Evolutionary conservation across 2,888 invertebrate species (phyloP), one percentile per base, ranked within the genome.

Genomic region (Callyntrura guangdongensis): DNA sequence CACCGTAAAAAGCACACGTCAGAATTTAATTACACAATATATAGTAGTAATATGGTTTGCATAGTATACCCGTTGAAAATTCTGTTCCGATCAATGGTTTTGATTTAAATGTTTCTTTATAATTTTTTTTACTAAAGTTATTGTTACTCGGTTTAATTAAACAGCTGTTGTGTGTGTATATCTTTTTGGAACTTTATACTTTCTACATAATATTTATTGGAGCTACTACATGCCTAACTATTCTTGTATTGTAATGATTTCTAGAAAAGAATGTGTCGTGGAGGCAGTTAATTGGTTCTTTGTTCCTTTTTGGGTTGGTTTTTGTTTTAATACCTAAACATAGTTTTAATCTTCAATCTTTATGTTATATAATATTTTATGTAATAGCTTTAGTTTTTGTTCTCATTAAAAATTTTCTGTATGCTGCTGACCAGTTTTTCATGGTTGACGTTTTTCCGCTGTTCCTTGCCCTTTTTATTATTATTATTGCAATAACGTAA

Each of bases 21-120:
- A 27, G 14, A 61, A 61, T 82, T 82, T 0, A 61, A 82, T 59
- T 79, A n/a, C 14, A 56, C 4, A 11, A n/a, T n/a, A n/a, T n/a
- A n/a, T n/a, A n/a, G 36, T 61, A 59, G 59, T 22, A 36, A 17
- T 49, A 45, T 20, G 36, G 36, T 82, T 17, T 82, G 61, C 64
- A 61, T 82, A 82, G 82, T 61, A 82, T 82, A 82, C 82, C 82
- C 82, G 82, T 82, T 82, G 36, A 22, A 82, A 14, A 61, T 64
- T 2, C n/a, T 67, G 9, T 27, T 12, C n/a, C 9, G n/a, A 22
- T 77, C 14, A 9, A 20, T 36, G 27, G 67, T 67, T 36, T 6
- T 36, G 67, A 67, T 27, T 67, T 14, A 25, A 4, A 22, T 25
- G 17, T 22, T 27, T 67, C 67, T 12, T 67, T 27, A 61, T 61